Conservation (phyloP, 2,113 vertebrate species). For the Sceloporus undulatus region DNA sequence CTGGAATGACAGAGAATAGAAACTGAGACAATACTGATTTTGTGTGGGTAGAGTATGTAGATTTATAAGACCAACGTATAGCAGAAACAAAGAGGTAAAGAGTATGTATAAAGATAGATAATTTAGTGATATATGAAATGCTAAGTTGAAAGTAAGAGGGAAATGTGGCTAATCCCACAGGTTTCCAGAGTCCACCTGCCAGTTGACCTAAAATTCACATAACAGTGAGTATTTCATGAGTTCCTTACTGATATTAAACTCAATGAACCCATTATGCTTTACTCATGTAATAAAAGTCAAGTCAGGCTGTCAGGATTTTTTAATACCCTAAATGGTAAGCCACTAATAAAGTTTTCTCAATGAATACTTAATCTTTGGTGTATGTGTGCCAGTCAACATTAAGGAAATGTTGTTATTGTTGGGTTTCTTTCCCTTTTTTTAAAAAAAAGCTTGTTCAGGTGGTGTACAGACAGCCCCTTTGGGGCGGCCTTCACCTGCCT, state of each 20-base stretch:
- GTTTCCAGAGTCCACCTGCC: background rate
- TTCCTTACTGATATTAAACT: constrained; percentile 36
- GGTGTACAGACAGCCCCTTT: too few species aligned
- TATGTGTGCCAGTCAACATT: constrained; percentile 40
- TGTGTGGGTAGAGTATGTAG: constrained; percentile 38
- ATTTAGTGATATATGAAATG: constrained; percentile 24
- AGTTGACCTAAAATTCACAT: constrained; percentile 12
- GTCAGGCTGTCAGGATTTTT: constrained; percentile 45
- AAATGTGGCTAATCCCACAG: constrained; percentile 11
- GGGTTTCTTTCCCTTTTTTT: background rate
- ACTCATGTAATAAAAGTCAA: constrained; percentile 48
- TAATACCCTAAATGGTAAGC: constrained; percentile 60
- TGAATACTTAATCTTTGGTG: constrained; percentile 35
- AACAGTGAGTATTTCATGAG: constrained; percentile 47
- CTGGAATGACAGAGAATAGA: background rate
- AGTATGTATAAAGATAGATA: constrained; percentile 11
- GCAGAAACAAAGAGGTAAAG: constrained; percentile 33
- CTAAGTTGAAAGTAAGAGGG: constrained; percentile 18
- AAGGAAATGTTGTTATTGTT: background rate
- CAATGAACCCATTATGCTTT: constrained; percentile 54
- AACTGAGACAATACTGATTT: constrained; percentile 22
- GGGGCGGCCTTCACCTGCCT: too few species aligned
- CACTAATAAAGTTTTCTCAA: constrained; percentile 64
- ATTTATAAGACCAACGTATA: constrained; percentile 40
- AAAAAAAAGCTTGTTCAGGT: too few species aligned